Base-by-base conservation (phyloP, 2,888 invertebrate genomes). In the Microplitis manilae region DNA sequence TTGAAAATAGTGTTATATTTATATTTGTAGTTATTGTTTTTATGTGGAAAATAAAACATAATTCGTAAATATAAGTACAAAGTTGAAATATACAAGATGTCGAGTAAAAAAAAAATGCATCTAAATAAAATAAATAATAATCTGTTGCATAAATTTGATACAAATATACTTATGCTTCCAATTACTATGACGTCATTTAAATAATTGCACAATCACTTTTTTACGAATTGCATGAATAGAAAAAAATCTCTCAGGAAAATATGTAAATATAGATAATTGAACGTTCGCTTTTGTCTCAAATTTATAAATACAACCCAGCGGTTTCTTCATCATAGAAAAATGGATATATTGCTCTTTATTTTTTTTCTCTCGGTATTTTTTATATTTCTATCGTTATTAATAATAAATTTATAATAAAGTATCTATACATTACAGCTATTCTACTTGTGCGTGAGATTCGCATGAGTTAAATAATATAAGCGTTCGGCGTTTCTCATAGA, bases 41-140 rank as follows among this genome's bases (percentile, higher is more conserved):
- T 13, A 9, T 50, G 13, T 8, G 50, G 13, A 50, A 13, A 50
- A 50, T 13, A 5, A 50, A 13, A 9, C 8, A 5, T 50, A 13
- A 50, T 30, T 50, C 6, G 20, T 69, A 20, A 40, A 15, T 17
- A 15, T 73, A 60, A 50, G n/a, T 50, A 73, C 15, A 65, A 59
- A 30, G 20, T 17, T 39, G 7, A 38, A 68, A 77, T 69, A 30
- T 41, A 40, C 64, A 67, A 73, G 62, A 69, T 4, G 62, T 62
- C 59, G 60, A 17, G 75, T 72, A 59, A 64, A 68, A 62, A 62
- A 62, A 62, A 76, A 17, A 20, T 72, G 64, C 40, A 60, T 65
- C n/a, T 20, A 13, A 39, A 50, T 38, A 65, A 62, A 59, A 62
- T 62, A 62, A 62, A 20, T 17, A 6, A 74, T 38, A 61, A n/a